These are phyloP conservation scores for Pristionchus arcanus DNA, from an alignment of 2,888 invertebrate genomes.

Conservation along the genomic window DNA sequence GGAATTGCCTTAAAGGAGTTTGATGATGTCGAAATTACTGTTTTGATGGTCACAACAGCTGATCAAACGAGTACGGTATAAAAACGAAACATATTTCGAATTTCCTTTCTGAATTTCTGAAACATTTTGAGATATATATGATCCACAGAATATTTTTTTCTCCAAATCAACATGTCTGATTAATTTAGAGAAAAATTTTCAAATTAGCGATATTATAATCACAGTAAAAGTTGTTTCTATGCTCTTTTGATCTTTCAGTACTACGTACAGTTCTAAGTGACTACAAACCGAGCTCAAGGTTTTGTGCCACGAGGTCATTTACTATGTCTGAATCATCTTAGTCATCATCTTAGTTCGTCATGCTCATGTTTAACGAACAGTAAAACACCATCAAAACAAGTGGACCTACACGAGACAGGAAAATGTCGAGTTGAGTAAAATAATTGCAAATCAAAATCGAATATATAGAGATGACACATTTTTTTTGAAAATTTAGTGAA, in stretches of 20 bases:
- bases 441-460: no score
- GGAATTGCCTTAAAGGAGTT: neutral
- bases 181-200: neutral
- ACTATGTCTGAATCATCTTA: neutral
- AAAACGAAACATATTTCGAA: neutral
- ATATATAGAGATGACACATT: no score
- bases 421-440: no score
- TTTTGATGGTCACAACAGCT: constrained; percentile 20
- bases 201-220: neutral
- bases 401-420: neutral
- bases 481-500: no score
- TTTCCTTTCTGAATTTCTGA: neutral
- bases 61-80: neutral
- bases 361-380: neutral
- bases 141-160: no score
- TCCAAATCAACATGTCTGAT: no score
- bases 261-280: neutral
- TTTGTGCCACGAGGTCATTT: constrained; percentile 11
- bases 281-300: constrained; percentile 20
- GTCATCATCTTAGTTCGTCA: neutral
- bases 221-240: neutral
- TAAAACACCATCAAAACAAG: neutral
- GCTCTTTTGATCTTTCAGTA: neutral
- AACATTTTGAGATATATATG: no score
- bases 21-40: neutral